phyloP scores from a whole-genome alignment of 2,888 invertebrate species.

The Coenonympha glycerion region DNA sequence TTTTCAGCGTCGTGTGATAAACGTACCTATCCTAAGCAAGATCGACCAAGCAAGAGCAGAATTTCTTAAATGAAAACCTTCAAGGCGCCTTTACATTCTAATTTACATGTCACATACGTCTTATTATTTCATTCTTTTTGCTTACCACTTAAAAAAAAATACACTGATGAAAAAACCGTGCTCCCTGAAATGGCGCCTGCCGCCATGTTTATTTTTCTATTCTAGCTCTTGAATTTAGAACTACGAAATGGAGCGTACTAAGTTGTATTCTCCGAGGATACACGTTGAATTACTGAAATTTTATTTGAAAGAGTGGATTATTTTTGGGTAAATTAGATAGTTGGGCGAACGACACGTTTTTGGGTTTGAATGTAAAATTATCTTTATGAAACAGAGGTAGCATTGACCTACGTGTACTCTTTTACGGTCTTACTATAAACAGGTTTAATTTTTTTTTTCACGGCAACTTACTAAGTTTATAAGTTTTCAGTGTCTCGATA shows the following conservation, averaged over 20 bases:
- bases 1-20: no score
- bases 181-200: conserved; percentile 9
- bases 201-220: conserved; percentile 23
- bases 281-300: conserved; percentile 28
- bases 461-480: not conserved
- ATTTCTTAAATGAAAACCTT: not conserved
- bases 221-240: conserved; percentile 21
- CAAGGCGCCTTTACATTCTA: not conserved
- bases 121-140: not conserved
- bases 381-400: conserved; percentile 15
- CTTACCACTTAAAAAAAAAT: not conserved
- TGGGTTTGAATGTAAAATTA: conserved; percentile 21
- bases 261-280: conserved; percentile 22
- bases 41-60: no score
- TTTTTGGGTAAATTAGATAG: conserved; percentile 30
- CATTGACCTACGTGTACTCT: not conserved
- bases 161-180: conserved; percentile 1
- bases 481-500: not conserved
- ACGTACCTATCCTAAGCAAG: no score
- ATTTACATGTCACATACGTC: not conserved
- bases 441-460: not conserved
- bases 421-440: not conserved
- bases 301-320: conserved; percentile 31
- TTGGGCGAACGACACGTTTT: conserved; percentile 24
- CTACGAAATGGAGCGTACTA: conserved; percentile 23